These are phyloP conservation scores for Metallyticus violacea DNA, from an alignment of 2,888 invertebrate species.

Conservation along the genomic window DNA sequence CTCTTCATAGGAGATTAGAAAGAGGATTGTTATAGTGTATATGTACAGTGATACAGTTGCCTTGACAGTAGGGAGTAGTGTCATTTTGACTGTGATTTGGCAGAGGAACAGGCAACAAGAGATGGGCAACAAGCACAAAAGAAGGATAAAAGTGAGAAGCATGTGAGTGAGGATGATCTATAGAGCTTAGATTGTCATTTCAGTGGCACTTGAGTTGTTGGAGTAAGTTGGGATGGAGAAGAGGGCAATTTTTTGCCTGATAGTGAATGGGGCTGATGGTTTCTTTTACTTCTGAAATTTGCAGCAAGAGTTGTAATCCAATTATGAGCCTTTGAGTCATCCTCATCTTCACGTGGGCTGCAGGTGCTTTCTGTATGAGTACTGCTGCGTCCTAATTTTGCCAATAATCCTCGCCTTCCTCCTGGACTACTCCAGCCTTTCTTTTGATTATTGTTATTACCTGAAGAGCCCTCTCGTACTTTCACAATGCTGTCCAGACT, in stretches of 20 bases:
- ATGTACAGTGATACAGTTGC: not conserved
- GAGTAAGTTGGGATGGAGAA: not conserved
- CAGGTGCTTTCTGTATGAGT: not conserved
- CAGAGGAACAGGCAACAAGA: not conserved
- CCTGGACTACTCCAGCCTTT: conserved; percentile 15
- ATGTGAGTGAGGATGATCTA: not conserved
- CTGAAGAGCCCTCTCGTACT: conserved; percentile 27
- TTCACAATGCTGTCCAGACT: conserved; percentile 35
- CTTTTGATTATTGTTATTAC: conserved; percentile 23
- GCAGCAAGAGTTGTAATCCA: conserved; percentile 47
- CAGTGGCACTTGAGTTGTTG: not conserved
- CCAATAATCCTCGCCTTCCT: not conserved
- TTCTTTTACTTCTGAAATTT: conserved; percentile 42
- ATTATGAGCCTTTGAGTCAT: conserved; percentile 37
- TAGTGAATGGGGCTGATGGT: not conserved
- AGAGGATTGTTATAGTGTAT: not conserved
- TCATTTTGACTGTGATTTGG: not conserved
- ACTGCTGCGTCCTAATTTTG: conserved; percentile 4
- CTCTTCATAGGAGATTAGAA: not conserved
- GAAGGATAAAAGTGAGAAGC: not conserved
- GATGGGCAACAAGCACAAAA: not conserved
- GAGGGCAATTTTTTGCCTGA: not conserved
- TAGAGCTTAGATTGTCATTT: not conserved
- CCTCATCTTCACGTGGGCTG: conserved; percentile 31
- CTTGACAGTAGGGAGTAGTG: not conserved